Evolutionary conservation across 2,888 invertebrate species (phyloP).

Genomic region (Miltochrista miniata): DNA sequence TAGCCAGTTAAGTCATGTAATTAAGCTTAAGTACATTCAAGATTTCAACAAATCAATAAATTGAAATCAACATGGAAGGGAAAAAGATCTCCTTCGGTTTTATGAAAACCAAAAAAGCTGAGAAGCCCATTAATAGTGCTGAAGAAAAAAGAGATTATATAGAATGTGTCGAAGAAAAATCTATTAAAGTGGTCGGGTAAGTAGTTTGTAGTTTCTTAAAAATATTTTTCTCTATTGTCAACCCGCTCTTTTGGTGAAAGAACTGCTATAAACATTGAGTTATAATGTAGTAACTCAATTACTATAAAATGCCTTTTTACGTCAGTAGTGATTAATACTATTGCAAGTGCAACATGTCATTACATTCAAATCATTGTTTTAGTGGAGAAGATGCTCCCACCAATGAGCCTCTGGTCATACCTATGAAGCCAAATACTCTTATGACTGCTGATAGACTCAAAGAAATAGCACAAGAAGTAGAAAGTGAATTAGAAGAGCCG

Average conservation of each 20-base stretch:
- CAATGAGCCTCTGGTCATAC: slow-evolving; percentile 85
- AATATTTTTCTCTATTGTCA: not conserved
- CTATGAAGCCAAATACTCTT: slow-evolving; percentile 83
- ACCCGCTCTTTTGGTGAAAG: slow-evolving; percentile 10
- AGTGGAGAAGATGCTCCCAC: slow-evolving; percentile 82
- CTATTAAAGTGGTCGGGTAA: slow-evolving; percentile 90
- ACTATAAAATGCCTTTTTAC: too few species aligned
- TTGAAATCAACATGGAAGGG: slow-evolving; percentile 75
- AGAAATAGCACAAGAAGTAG: slow-evolving; percentile 77
- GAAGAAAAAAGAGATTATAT: slow-evolving; percentile 87
- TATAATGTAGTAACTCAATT: too few species aligned
- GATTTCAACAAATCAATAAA: slow-evolving; percentile 1
- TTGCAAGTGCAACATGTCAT: too few species aligned
- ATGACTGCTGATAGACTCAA: slow-evolving; percentile 77
- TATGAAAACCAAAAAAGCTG: slow-evolving; percentile 84
- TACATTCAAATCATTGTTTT: slow-evolving; percentile 25
- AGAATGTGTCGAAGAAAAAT: slow-evolving; percentile 89
- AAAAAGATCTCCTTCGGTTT: slow-evolving; percentile 93
- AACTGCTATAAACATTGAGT: too few species aligned
- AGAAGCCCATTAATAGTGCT: slow-evolving; percentile 44
- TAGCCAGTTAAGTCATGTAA: too few species aligned
- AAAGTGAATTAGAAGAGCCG: slow-evolving; percentile 78
- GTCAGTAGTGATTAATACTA: too few species aligned
- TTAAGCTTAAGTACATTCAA: too few species aligned
- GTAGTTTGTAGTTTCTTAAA: too few species aligned